Evolutionary conservation across 2,888 invertebrate species (phyloP).

Genomic region (Chloroclystis v-ata): DNA sequence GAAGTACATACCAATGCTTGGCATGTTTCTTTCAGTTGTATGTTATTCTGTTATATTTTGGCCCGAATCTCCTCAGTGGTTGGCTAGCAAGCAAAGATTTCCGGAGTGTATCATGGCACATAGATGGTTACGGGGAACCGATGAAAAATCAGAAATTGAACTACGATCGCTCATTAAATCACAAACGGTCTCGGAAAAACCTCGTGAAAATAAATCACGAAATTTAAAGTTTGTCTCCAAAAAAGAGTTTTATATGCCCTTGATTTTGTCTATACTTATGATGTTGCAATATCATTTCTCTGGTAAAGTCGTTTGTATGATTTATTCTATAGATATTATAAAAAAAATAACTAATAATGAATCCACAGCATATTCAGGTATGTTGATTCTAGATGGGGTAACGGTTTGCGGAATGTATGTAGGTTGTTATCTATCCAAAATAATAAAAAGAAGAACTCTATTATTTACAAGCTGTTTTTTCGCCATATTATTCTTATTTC

Average conservation of each 20-base stretch:
- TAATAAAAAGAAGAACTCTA: conserved; percentile 34
- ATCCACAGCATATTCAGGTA: conserved; percentile 35
- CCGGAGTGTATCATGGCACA: conserved; percentile 32
- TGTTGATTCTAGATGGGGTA: conserved; percentile 39
- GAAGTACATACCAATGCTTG: conserved; percentile 34
- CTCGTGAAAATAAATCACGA: background rate
- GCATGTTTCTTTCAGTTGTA: conserved; percentile 24
- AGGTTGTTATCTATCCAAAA: conserved; percentile 35
- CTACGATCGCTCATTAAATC: conserved; percentile 30
- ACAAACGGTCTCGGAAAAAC: conserved; percentile 15
- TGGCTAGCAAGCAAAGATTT: conserved; percentile 34
- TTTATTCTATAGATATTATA: conserved; percentile 40
- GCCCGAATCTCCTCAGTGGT: conserved; percentile 39
- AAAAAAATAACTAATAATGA: conserved; percentile 35
- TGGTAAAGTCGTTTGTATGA: conserved; percentile 37
- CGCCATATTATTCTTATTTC: conserved; percentile 34
- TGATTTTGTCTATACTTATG: conserved; percentile 27
- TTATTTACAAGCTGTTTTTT: conserved; percentile 28
- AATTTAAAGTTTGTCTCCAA: conserved; percentile 3
- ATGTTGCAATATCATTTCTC: conserved; percentile 36
- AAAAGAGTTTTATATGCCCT: conserved; percentile 35
- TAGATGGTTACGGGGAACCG: conserved; percentile 33
- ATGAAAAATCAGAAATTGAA: conserved; percentile 29
- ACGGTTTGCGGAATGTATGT: conserved; percentile 38
- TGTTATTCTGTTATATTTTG: conserved; percentile 24